These are phyloP conservation scores for Eulemur mongoz DNA, from an alignment of 2,797 vertebrate genomes.

Conservation along the genomic window DNA sequence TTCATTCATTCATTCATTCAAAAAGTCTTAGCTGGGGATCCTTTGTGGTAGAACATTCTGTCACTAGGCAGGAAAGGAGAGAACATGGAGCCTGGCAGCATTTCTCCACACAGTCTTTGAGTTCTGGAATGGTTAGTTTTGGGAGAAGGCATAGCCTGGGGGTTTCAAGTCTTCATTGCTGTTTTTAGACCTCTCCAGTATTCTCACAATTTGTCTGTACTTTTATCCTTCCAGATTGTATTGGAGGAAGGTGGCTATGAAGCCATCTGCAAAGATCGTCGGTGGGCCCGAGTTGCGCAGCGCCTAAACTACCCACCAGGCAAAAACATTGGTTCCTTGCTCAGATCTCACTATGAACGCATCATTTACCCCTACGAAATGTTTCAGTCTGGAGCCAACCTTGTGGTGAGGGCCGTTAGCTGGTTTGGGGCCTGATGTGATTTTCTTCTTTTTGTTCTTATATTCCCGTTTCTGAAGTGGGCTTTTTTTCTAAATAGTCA, in stretches of 20 bases:
- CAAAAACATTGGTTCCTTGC: conserved; percentile 94
- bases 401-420: conserved; percentile 86
- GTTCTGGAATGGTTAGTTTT: not conserved
- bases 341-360: conserved; percentile 94
- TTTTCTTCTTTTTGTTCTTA: not conserved
- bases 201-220: not conserved
- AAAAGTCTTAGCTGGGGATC: not conserved
- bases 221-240: conserved; percentile 86
- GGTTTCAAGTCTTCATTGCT: not conserved
- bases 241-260: conserved; percentile 94
- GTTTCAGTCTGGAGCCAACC: conserved; percentile 87
- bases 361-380: conserved; percentile 90
- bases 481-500: not conserved
- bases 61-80: not conserved
- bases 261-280: conserved; percentile 92
- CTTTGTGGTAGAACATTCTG: not conserved
- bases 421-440: not conserved
- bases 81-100: not conserved
- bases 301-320: conserved; percentile 93
- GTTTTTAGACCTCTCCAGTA: not conserved
- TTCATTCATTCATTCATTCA: no score
- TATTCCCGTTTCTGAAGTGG: not conserved
- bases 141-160: no score
- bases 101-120: not conserved
- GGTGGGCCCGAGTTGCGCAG: conserved; percentile 94